Evolutionary conservation across 37 sponge, comb jelly and placozoan species (phyloP).

Genomic region (Trichoplax adhaerens): DNA sequence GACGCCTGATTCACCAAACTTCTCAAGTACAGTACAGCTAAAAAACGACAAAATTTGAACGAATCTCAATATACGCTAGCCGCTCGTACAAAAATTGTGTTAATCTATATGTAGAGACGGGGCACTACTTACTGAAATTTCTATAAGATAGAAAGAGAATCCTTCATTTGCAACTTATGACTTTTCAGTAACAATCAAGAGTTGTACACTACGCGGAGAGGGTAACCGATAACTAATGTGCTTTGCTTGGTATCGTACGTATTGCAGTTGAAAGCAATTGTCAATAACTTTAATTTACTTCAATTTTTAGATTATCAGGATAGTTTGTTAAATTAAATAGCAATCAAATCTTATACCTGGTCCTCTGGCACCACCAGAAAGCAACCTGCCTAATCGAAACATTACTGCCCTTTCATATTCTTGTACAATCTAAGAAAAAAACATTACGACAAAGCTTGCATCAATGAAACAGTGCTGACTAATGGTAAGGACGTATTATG

Average conservation of each 20-base stretch:
- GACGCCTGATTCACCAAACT: too few relatives aligned
- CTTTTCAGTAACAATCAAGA: neutral
- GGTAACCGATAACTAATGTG: neutral
- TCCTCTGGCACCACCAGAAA: slow-evolving; percentile 41
- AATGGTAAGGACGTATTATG: too few relatives aligned
- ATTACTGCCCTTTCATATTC: slow-evolving; percentile 84
- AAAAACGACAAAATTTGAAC: neutral
- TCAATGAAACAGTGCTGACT: too few relatives aligned
- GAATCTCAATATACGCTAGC: neutral
- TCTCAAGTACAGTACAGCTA: neutral
- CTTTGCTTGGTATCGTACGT: neutral
- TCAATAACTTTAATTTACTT: neutral
- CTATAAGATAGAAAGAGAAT: too few relatives aligned
- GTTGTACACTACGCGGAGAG: neutral
- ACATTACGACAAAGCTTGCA: neutral
- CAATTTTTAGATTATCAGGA: neutral
- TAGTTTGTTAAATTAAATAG: slow-evolving; percentile 2
- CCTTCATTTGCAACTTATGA: too few relatives aligned
- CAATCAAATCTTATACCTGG: slow-evolving; percentile 40
- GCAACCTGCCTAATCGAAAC: slow-evolving; percentile 70
- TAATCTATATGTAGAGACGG: too few relatives aligned
- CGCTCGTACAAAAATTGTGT: neutral
- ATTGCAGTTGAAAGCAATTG: neutral
- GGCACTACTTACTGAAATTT: too few relatives aligned
- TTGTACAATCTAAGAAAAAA: slow-evolving; percentile 32